These are phyloP conservation scores for Geotrypetes seraphini DNA, from an alignment of 2,797 vertebrate species.

Conservation along the genomic window DNA sequence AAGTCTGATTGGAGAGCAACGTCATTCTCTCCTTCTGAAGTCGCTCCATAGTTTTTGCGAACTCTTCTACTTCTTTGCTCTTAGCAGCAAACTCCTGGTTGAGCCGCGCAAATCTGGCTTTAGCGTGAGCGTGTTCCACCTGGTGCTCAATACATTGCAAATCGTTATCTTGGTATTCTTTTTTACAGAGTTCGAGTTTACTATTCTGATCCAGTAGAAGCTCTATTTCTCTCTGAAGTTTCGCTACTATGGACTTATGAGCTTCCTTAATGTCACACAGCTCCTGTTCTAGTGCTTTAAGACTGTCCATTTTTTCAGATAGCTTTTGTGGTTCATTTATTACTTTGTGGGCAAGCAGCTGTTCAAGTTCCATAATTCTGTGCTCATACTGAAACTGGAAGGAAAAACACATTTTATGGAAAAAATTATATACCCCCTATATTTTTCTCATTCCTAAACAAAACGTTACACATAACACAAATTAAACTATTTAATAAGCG, in stretches of 20 bases:
- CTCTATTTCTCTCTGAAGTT: conserved; percentile 60
- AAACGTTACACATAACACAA: too few species aligned
- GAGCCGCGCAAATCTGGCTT: conserved; percentile 59
- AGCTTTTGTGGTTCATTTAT: conserved; percentile 23
- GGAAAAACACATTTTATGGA: too few species aligned
- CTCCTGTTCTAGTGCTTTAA: conserved; percentile 50
- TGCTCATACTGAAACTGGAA: conserved; percentile 80
- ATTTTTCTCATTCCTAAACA: too few species aligned
- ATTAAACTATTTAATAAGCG: too few species aligned
- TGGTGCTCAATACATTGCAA: conserved; percentile 35
- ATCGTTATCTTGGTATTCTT: conserved; percentile 29
- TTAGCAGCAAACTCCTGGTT: conserved; percentile 72
- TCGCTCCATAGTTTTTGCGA: conserved; percentile 73
- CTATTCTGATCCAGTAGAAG: conserved; percentile 60
- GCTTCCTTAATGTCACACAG: conserved; percentile 42
- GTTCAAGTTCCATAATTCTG: conserved; percentile 72
- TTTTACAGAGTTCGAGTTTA: conserved; percentile 34
- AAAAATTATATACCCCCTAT: too few species aligned
- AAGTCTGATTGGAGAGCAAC: conserved; percentile 51
- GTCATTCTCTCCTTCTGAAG: conserved; percentile 74
- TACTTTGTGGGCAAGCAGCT: conserved; percentile 49
- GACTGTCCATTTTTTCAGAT: conserved; percentile 9
- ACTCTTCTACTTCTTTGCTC: conserved; percentile 69
- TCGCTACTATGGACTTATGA: conserved; percentile 46
- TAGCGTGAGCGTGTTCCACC: conserved; percentile 50